phyloP scores from a whole-genome alignment of 1,140 invertebrate species.

The Caenorhabditis latens region DNA sequence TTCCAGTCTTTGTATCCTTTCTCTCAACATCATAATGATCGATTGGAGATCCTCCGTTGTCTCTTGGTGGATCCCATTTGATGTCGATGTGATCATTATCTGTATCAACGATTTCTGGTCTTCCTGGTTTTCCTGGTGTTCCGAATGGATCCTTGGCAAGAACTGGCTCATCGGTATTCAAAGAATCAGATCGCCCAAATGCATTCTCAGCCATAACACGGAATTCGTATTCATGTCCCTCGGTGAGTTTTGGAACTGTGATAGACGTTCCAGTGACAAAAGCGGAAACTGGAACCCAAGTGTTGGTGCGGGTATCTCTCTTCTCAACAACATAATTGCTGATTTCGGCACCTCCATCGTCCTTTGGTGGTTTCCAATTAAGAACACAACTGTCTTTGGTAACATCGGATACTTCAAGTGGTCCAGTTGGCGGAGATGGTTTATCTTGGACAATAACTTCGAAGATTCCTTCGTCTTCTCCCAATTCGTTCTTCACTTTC shows the following conservation, averaged over 20 bases:
- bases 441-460: constrained; percentile 93
- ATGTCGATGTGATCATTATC: constrained; percentile 94
- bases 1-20: constrained; percentile 90
- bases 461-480: constrained; percentile 92
- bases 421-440: constrained; percentile 87
- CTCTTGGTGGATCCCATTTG: constrained; percentile 79
- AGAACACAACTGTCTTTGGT: constrained; percentile 92
- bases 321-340: constrained; percentile 94
- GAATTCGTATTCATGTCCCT: constrained; percentile 98
- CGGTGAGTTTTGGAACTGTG: constrained; percentile 87
- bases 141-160: constrained; percentile 94
- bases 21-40: constrained; percentile 80
- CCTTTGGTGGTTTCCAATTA: constrained; percentile 89
- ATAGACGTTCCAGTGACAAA: constrained; percentile 90
- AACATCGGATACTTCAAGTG: constrained; percentile 90
- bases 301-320: constrained; percentile 91
- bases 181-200: constrained; percentile 91
- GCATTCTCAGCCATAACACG: constrained; percentile 91
- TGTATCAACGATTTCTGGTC: constrained; percentile 88
- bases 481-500: constrained; percentile 91
- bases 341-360: constrained; percentile 85
- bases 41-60: constrained; percentile 77
- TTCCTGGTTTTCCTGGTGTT: constrained; percentile 89
- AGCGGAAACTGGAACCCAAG: constrained; percentile 94
- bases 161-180: constrained; percentile 87